Conservation (phyloP, 1,140 invertebrate genomes). For the Cydia pomonella region DNA sequence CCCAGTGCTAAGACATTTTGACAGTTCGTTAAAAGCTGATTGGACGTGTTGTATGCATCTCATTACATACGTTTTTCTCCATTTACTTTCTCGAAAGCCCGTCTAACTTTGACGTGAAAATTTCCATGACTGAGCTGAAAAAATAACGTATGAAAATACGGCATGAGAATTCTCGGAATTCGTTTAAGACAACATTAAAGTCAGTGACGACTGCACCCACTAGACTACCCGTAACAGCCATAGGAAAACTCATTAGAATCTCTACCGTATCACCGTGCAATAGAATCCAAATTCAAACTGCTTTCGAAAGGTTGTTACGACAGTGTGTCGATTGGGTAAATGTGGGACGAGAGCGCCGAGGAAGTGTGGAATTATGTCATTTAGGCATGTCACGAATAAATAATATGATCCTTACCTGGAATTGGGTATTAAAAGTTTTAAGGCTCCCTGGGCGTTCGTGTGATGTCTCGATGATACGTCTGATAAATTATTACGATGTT, state of each 20-base stretch:
- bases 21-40: too few species aligned
- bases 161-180: background rate
- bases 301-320: too few species aligned
- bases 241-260: too few species aligned
- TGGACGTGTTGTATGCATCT: background rate
- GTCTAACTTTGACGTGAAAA: background rate
- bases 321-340: too few species aligned
- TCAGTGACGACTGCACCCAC: background rate
- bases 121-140: background rate
- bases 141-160: background rate
- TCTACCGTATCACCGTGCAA: too few species aligned
- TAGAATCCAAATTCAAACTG: too few species aligned
- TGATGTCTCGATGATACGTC: too few species aligned
- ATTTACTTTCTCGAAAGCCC: background rate
- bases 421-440: slow-evolving; percentile 6
- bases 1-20: too few species aligned
- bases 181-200: background rate
- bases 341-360: background rate
- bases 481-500: too few species aligned
- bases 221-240: too few species aligned
- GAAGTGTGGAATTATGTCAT: slow-evolving; percentile 5
- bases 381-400: slow-evolving; percentile 10
- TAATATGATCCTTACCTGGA: slow-evolving; percentile 2
- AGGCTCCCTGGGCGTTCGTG: too few species aligned
- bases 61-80: background rate